Base-by-base conservation (phyloP, 2,888 invertebrate genomes). In the Archaeoteleia sp. region DNA sequence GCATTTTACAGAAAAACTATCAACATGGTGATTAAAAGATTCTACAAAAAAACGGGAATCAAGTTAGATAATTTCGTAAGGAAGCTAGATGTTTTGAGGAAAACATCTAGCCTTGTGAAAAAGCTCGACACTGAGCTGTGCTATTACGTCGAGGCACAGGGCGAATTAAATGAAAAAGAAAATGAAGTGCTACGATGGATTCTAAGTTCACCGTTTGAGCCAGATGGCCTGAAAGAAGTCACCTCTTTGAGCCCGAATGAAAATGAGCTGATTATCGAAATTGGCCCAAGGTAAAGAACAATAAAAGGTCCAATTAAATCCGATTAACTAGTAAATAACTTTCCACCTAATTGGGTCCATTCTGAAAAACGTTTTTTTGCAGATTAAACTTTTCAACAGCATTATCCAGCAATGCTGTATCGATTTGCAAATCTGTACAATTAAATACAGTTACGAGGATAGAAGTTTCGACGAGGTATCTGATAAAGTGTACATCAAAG, bases 361-460 rank as follows among this genome's bases (percentile, higher is more conserved):
- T n/a, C n/a, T n/a, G n/a, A n/a, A n/a, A n/a, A n/a, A 37, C 2
- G 15, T 17, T 6, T 15, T 5, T 17, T 65, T 45, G 54, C 82
- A 92, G 96, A 74, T 92, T 96, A 75, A 96, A 96, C 86, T 97
- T 97, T 84, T 96, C 96, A 9, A 98, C 98, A 29, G 93, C 98
- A 0, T 95, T 95, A 83, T 97, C 97, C 0, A 97, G 96, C 73
- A 98, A 98, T 86, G 95, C 96, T 17, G 94, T 98, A 0, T 96
- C 97, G 48, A 97, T 98, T 74, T 97, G 96, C 82, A 91, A 91
- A 71, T 93, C 95, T 75, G 90, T 96, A 35, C 94, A 95, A 1
- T 86, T 97, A 23, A 86, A 86, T 30, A 89, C 91, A 82, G 89
- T 98, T 2, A 88, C 87, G 1, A 89, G 98, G 49, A 87, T 98